Base-by-base conservation (phyloP, 2,113 vertebrate species). In the Centropus unirufus region DNA sequence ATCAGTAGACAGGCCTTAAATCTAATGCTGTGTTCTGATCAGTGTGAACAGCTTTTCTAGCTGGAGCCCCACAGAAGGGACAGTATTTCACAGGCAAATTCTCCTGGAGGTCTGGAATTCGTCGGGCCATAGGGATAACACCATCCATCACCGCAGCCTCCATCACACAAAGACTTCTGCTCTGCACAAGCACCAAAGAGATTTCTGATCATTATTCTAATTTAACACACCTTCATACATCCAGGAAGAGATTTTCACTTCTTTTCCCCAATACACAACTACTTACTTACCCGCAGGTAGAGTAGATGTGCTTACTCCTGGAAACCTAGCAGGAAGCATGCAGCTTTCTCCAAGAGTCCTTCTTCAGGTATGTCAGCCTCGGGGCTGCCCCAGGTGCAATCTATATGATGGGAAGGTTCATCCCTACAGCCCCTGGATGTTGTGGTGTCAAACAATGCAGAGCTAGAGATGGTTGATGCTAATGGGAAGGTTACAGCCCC, bases 261-360 rank as follows among this genome's bases (percentile, higher is more conserved):
- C 26, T 66, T 76, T 46, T 39, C 8, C 27, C 19, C 52, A 44
- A 10, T 5, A 55, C n/a, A 64, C 22, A 77, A 22, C 22, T 44
- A 26, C 6, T n/a, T 58, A n/a, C 6, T 36, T 4, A 21, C 0
- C 0, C 20, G 15, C 40, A 61, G n/a, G 42, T 61, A 32, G 3
- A 20, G 22, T 72, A 92, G 42, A 39, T 1, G 8, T 4, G 6
- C 6, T 63, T 34, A 30, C 14, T 42, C 44, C 3, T 4, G 3
- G 5, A 18, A 84, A 36, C 7, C 21, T 17, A 5, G 5, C 1
- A 52, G 7, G 3, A 30, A 85, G 27, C 62, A 75, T 5, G 11
- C 32, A 59, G 24, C 32, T 61, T 61, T 42, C 40, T 51, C 47
- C 47, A 68, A 47, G 26, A 69, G n/a, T 24, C 15, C 13, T 15